Base-by-base conservation (phyloP, 2,888 invertebrate genomes). In the Taphrorychus bicolor region DNA sequence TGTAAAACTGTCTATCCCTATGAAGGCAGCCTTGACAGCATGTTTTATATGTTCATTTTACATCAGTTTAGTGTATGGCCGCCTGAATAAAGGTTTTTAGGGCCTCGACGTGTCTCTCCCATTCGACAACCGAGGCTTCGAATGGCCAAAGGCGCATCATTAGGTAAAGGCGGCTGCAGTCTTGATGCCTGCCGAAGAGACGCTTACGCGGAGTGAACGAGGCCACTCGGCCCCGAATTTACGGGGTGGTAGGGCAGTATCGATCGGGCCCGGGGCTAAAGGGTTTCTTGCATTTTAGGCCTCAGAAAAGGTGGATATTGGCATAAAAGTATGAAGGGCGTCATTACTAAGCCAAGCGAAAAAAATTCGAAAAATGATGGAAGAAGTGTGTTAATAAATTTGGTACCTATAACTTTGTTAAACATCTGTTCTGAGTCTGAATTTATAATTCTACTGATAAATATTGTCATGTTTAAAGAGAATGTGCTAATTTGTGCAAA, bases 41-140 rank as follows among this genome's bases (percentile, higher is more conserved):
- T 80, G 79, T 77, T 82, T 82, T 82, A 82, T 82, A 81, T 80
- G 81, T 80, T 80, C 82, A 82, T 82, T 82, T 82, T 81, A 81
- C 82, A 82, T 79, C 80, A 82, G 80, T 82, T 82, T 80, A 80
- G 79, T 69, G 74, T 76, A 73, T 79, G 74, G 76, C 76, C 69
- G 69, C 66, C 65, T 61, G 65, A 59, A 60, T 66, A 58, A 69
- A 69, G 66, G 78, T 73, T 81, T 75, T 81, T 79, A 79, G 78
- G 77, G 78, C 75, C 79, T 73, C 71, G 56, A 70, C 71, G 71
- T 69, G 60, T 61, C 70, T 73, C 73, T 74, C 54, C 19, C 72
- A 76, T 77, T 78, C 78, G 77, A 71, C 75, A 77, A 68, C 72
- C 70, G 69, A 51, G 70, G 64, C 61, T 69, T 70, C 67, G 77